phyloP scores from a whole-genome alignment of 2,888 invertebrate species.

The Yponomeuta sedellus region DNA sequence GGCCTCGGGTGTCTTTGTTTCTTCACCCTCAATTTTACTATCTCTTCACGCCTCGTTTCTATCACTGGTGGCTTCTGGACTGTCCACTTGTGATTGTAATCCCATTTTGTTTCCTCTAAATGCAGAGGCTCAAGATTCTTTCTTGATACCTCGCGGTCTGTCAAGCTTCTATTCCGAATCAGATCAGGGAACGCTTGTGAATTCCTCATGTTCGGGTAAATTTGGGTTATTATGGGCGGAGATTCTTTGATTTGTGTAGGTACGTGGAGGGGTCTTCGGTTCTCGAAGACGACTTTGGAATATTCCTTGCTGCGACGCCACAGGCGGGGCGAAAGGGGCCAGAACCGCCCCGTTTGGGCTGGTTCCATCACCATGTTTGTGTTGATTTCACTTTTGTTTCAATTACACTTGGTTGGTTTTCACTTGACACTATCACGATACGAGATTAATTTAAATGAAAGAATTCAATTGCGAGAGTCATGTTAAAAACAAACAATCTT shows the following conservation, averaged over 20 bases:
- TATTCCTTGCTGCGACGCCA: slow-evolving; percentile 70
- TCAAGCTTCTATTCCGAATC: slow-evolving; percentile 48
- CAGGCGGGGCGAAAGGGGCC: slow-evolving; percentile 65
- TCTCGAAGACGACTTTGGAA: slow-evolving; percentile 68
- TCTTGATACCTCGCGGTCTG: slow-evolving; percentile 28
- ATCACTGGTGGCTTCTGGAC: slow-evolving; percentile 47
- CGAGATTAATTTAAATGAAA: not conserved
- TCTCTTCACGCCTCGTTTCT: slow-evolving; percentile 44
- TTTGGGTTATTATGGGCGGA: not conserved
- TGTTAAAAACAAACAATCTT: not conserved
- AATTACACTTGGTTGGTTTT: slow-evolving; percentile 18
- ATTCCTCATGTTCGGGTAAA: slow-evolving; percentile 14
- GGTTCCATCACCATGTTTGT: slow-evolving; percentile 70
- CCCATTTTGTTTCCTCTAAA: slow-evolving; percentile 33
- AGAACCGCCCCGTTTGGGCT: slow-evolving; percentile 57
- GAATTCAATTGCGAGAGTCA: not conserved
- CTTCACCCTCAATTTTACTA: slow-evolving; percentile 58
- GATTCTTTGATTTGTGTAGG: slow-evolving; percentile 51
- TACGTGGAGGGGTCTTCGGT: slow-evolving; percentile 56
- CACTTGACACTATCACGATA: not conserved
- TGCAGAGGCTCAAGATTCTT: slow-evolving; percentile 52
- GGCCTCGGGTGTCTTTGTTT: slow-evolving; percentile 63
- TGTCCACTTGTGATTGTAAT: not conserved
- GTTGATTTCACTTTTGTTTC: slow-evolving; percentile 13
- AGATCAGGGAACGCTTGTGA: slow-evolving; percentile 53